phyloP scores from a whole-genome alignment of 2,113 vertebrate genomes.

The Hippoglossus stenolepis region DNA sequence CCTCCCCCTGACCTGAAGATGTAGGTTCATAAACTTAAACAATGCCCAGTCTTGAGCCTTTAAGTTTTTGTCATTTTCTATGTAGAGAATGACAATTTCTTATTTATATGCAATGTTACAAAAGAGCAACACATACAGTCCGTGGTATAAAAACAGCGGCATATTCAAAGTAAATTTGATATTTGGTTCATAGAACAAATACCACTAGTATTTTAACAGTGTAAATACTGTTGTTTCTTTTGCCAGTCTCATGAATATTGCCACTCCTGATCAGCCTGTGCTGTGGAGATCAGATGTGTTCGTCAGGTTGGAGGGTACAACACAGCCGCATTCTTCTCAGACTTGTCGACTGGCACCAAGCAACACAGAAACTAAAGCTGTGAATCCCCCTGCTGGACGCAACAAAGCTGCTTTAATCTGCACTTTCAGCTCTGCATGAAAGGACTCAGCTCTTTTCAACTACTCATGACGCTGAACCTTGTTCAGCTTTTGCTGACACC shows the following conservation, averaged over 20 bases:
- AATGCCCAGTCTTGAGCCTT: no score
- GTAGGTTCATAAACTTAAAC: no score
- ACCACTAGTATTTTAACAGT: neutral
- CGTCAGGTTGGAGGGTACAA: neutral
- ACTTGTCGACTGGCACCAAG: slow-evolving; percentile 6
- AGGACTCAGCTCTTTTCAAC: neutral
- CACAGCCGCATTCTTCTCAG: slow-evolving; percentile 19
- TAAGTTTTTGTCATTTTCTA: no score
- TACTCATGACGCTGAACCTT: neutral
- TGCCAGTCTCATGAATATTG: neutral
- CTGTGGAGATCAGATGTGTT: neutral
- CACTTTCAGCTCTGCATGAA: neutral
- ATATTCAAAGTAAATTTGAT: neutral
- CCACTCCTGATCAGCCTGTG: neutral
- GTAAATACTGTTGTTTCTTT: neutral
- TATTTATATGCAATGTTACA: no score
- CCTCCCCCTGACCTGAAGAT: no score
- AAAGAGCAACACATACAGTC: no score
- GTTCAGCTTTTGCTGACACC: neutral
- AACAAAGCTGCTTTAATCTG: slow-evolving; percentile 9
- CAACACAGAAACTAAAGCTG: slow-evolving; percentile 26
- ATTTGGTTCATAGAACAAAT: neutral
- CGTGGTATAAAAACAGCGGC: no score
- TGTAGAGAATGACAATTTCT: no score
- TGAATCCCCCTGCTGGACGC: slow-evolving; percentile 12